Conservation (phyloP, 2,888 invertebrate genomes). For the Polyommatus icarus region DNA sequence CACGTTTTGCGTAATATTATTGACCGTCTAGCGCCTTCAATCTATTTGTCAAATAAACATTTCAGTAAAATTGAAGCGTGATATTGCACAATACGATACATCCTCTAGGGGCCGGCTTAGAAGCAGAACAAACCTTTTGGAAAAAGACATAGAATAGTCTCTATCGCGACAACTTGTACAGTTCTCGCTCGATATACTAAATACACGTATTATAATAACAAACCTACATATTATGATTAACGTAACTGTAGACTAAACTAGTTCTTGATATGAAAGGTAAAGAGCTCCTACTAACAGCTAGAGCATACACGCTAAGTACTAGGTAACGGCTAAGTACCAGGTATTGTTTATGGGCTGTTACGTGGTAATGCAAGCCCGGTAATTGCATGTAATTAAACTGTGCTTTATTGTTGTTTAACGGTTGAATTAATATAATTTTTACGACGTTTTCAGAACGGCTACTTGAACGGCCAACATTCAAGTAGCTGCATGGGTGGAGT, state of each 20-base stretch:
- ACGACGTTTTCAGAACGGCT: background rate
- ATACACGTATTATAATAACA: no score
- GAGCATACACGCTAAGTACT: background rate
- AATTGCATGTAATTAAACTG: constrained; percentile 7
- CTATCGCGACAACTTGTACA: no score
- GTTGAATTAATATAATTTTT: constrained; percentile 2
- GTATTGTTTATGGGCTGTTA: constrained; percentile 18
- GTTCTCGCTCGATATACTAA: no score
- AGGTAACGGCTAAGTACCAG: background rate
- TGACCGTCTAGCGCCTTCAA: no score
- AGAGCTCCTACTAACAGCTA: background rate
- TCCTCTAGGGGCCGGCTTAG: no score
- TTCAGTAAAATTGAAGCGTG: no score
- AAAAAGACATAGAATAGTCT: no score
- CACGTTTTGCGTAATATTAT: no score
- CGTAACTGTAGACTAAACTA: background rate
- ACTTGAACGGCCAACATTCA: background rate
- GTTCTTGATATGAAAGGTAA: background rate
- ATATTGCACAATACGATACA: no score
- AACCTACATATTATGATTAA: background rate
- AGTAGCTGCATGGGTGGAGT: background rate
- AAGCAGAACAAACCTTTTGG: no score
- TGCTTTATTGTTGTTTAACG: background rate
- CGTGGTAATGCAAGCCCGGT: background rate
- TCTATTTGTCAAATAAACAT: no score